These are phyloP conservation scores for Rhagologus leucostigma DNA, from an alignment of 2,113 vertebrate genomes.

Conservation along the genomic window DNA sequence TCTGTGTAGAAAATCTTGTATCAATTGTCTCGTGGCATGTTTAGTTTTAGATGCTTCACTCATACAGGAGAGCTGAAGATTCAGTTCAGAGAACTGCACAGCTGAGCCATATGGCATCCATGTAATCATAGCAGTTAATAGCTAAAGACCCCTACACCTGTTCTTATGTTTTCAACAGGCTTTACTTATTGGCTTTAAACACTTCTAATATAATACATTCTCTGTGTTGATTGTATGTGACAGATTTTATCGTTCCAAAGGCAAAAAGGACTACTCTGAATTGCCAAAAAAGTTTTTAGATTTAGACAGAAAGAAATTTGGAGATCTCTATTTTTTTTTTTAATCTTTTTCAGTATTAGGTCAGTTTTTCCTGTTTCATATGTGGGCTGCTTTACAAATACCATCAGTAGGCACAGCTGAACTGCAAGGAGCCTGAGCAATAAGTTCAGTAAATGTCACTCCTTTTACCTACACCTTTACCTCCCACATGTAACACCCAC, in stretches of 20 bases:
- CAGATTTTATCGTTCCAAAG: background rate
- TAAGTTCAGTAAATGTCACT: conserved; percentile 26
- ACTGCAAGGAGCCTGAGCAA: background rate
- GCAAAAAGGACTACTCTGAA: background rate
- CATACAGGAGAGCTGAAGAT: background rate
- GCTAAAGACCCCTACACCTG: background rate
- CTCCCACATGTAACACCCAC: background rate
- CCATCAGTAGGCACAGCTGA: background rate
- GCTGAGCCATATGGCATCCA: background rate
- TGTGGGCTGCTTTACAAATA: background rate
- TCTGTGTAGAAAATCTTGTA: background rate
- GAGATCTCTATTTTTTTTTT: too few relatives aligned
- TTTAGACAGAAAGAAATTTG: background rate
- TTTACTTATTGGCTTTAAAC: background rate
- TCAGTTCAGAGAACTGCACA: background rate
- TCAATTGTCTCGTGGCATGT: background rate
- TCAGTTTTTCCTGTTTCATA: background rate
- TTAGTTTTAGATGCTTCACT: background rate
- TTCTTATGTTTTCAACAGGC: background rate
- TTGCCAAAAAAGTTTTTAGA: background rate
- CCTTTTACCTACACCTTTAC: background rate
- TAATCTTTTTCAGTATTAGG: background rate
- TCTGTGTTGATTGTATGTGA: background rate
- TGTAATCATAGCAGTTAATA: rapidly evolving
- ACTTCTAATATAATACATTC: background rate